Evolutionary conservation across 2,113 vertebrate species (phyloP).

Genomic region (Rhineura floridana): DNA sequence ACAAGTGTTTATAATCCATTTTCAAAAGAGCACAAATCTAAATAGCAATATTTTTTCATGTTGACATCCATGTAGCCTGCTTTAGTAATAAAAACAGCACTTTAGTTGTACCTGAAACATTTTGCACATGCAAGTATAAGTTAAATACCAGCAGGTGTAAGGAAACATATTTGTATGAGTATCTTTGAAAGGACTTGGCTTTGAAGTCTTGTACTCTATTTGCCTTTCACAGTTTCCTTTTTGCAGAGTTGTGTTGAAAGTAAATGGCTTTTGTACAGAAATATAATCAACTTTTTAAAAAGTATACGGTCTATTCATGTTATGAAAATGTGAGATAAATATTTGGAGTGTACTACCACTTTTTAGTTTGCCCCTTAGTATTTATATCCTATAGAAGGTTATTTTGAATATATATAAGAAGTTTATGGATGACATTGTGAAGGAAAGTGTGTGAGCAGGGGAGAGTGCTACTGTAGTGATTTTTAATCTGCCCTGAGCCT

Average conservation of each 20-base stretch:
- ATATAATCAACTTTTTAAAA: background rate
- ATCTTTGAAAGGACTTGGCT: background rate
- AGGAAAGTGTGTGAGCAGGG: background rate
- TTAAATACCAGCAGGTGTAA: background rate
- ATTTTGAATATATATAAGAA: background rate
- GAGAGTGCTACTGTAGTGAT: background rate
- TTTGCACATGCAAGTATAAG: background rate
- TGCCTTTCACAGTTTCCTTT: background rate
- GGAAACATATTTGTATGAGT: fast-evolving
- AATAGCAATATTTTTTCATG: background rate
- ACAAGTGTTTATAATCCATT: background rate
- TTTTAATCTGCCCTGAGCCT: background rate
- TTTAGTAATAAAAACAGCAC: background rate
- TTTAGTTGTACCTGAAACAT: background rate
- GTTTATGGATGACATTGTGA: background rate
- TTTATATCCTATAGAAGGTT: background rate
- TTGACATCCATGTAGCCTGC: background rate
- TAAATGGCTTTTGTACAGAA: background rate
- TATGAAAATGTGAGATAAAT: background rate
- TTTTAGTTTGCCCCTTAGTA: background rate
- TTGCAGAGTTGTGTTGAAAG: no score
- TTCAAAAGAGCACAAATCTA: background rate
- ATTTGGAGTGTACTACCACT: background rate
- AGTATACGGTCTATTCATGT: background rate
- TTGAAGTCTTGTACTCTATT: background rate